Base-by-base conservation (phyloP, 2,797 vertebrate genomes). In the Masticophis lateralis region DNA sequence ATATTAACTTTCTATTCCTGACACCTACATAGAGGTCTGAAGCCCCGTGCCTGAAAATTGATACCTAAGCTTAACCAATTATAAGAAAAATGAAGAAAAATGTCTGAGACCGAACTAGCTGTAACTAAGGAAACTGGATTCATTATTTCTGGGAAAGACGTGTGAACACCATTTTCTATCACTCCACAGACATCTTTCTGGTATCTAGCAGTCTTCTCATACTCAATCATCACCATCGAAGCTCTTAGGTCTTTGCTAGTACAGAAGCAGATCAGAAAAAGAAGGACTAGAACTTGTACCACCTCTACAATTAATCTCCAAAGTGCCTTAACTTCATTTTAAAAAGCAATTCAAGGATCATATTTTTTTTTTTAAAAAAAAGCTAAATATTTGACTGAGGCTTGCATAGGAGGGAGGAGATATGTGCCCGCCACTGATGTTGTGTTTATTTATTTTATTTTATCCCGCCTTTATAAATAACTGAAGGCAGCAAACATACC, bases 91-190 rank as follows among this genome's bases (percentile, higher is more conserved):
- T 59, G n/a, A 91, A 93, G 63, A 53, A 32, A 92, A 93, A 55
- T 6, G 63, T 59, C n/a, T 86, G 0, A 47, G 27, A 18, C 25
- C 12, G 53, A 87, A 27, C 51, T 92, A 86, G 92, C 55, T 94
- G 79, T 79, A 96, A 91, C 89, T 66, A 51, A 91, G 10, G 22
- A 94, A 10, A 94, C 5, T n/a, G 93, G 91, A 20, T 91, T 56
- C 13, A 66, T 94, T 94, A 94, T 90, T 89, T 63, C 86, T 89
- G 57, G 59, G 91, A 94, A 51, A 94, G 91, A 18, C 11, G 6
- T 47, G 12, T 53, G 88, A 89, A 92, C 94, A 28, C 18, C 55
- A 53, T 0, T 12, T 28, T 86, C 88, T 60, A n/a, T 90, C 14
- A 92, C 12, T 57, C 47, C 56, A n/a, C 18, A 91, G 0, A 9